Base-by-base conservation (phyloP, 1,140 invertebrate genomes). In the Paralvinella palmiformis region DNA sequence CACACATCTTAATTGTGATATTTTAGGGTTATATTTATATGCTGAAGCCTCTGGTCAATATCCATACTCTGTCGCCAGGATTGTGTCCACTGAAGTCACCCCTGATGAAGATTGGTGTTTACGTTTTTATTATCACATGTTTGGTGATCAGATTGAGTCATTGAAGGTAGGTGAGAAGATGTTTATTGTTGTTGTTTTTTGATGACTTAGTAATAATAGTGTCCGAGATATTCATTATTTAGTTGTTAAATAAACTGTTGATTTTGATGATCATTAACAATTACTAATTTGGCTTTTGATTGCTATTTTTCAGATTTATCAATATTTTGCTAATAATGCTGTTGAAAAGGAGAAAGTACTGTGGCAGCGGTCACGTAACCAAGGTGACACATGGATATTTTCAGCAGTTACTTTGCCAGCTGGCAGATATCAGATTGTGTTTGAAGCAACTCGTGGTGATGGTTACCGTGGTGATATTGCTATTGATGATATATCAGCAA, bases 81-180 rank as follows among this genome's bases (percentile, higher is more conserved):
- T 60, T 5, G 27, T 45, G n/a, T 29, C 35, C 22, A 20, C 35
- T 20, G 7, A 41, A 37, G 41, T 45, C 7, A 45, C 22, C 20
- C 37, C 15, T 20, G 22, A 13, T 31, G 0, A 60, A 41, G 35
- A 41, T 10, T 36, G 44, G 3, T 60, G 58, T n/a, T 1, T 60
- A 22, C 20, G 58, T 13, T 60, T 60, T 41, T 60, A 60, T 22
- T 60, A 60, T 33, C 37, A 60, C 32, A 60, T 60, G 58, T 60
- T 27, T 24, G 58, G 58, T 33, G 36, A 41, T 22, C 24, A 37
- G 10, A 22, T 60, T 20, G 36, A 60, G 24, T 27, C 33, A 32
- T 33, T 60, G 24, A 57, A 33, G 10, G 55, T 57, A 33, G 22
- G 55, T 31, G 22, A 41, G 10, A 41, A 10, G n/a, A 10, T 10